A percentile compares a stretch with the other conserved stretches of the same genome.
phyloP scores from a whole-genome alignment of 2,888 invertebrate species.

The Sarcophaga rosellei region DNA sequence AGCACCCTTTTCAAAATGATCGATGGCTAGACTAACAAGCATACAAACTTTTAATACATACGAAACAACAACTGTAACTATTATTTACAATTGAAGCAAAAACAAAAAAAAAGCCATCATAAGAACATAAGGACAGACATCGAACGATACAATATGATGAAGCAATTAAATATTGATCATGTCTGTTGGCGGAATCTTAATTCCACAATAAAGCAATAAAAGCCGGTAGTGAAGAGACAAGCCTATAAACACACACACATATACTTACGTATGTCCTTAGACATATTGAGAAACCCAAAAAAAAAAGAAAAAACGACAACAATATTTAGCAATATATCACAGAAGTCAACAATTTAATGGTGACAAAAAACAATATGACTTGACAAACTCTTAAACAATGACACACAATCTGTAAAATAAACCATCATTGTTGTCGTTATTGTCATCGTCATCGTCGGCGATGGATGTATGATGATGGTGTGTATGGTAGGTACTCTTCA shows the following conservation, averaged over 20 bases:
- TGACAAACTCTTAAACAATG: conserved; percentile 66
- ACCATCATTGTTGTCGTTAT: conserved; percentile 31
- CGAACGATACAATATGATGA: conserved; percentile 55
- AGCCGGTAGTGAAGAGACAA: conserved; percentile 26
- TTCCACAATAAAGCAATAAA: conserved; percentile 66
- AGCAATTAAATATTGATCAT: conserved; percentile 80
- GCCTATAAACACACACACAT: not conserved
- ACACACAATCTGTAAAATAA: conserved; percentile 64
- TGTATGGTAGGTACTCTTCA: too few species aligned
- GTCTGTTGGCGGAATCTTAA: conserved; percentile 73
- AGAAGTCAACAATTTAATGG: conserved; percentile 66
- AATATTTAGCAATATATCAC: conserved; percentile 66
- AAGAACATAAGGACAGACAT: conserved; percentile 5
- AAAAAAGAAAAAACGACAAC: conserved; percentile 49
- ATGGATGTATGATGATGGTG: conserved; percentile 23
- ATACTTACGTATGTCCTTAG: not conserved
- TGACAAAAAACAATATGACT: conserved; percentile 69
- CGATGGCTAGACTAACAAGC: conserved; percentile 11
- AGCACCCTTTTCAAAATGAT: conserved; percentile 36
- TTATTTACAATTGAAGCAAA: conserved; percentile 42
- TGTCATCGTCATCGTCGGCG: conserved; percentile 1
- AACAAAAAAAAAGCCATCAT: not conserved
- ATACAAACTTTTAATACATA: not conserved
- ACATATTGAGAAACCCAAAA: not conserved
- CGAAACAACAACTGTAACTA: not conserved